These are phyloP conservation scores for Drosophila pandora DNA, from an alignment of 1,140 invertebrate genomes.

Conservation along the genomic window DNA sequence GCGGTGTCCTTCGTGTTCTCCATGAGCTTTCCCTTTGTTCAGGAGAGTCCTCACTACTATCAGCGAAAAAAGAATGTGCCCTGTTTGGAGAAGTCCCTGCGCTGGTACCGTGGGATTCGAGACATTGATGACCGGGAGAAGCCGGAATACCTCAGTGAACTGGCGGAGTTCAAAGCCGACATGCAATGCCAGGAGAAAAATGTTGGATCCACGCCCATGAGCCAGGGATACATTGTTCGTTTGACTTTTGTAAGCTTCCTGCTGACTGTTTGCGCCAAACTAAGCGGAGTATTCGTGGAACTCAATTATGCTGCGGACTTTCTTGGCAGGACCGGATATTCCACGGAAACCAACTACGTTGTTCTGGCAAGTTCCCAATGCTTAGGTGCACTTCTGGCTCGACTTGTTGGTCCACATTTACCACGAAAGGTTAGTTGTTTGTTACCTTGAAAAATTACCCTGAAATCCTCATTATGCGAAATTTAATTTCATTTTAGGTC, in stretches of 20 bases:
- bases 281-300: conserved; percentile 69
- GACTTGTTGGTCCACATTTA: conserved; percentile 44
- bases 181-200: conserved; percentile 25
- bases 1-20: conserved; percentile 85
- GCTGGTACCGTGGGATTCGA: conserved; percentile 83
- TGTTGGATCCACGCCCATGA: conserved; percentile 35
- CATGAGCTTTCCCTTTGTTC: conserved; percentile 85
- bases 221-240: conserved; percentile 54
- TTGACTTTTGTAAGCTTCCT: conserved; percentile 57
- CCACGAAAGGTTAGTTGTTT: conserved; percentile 57
- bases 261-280: conserved; percentile 63
- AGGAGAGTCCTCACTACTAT: conserved; percentile 87
- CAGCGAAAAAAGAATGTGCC: conserved; percentile 85
- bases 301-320: conserved; percentile 65
- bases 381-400: conserved; percentile 52
- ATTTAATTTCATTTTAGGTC: conserved; percentile 26
- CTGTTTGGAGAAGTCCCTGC: conserved; percentile 84
- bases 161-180: conserved; percentile 61
- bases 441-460: neutral
- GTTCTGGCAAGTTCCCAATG: conserved; percentile 52
- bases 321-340: conserved; percentile 57
- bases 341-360: conserved; percentile 53
- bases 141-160: conserved; percentile 64
- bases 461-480: neutral
- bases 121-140: conserved; percentile 67